phyloP scores from a whole-genome alignment of 2,797 vertebrate genomes.

The Myotis vivesi region DNA sequence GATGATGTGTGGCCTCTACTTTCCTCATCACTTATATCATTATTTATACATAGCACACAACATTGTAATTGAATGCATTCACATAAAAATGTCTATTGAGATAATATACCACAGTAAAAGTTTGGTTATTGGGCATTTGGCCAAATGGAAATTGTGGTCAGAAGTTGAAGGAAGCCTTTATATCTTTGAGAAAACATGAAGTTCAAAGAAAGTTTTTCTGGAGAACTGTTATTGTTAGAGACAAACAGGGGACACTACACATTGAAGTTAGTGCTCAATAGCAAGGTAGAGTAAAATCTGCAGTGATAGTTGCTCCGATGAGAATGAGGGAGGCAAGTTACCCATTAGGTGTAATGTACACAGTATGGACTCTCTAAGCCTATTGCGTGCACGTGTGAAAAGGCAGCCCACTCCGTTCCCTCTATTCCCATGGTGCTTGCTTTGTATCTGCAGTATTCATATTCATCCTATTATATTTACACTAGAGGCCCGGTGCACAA shows the following conservation, averaged over 20 bases:
- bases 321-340: neutral
- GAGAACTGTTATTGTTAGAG: neutral
- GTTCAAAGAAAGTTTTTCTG: neutral
- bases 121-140: neutral
- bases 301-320: neutral
- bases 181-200: conserved; percentile 34
- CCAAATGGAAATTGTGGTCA: conserved; percentile 31
- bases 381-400: neutral
- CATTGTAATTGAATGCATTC: conserved; percentile 8
- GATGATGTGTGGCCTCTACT: neutral
- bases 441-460: neutral
- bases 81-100: conserved; percentile 13
- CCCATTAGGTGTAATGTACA: neutral
- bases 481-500: too few relatives aligned
- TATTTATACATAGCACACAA: neutral
- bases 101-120: conserved; percentile 19
- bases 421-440: neutral
- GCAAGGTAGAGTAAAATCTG: neutral
- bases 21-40: conserved; percentile 13
- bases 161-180: conserved; percentile 32
- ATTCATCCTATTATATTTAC: neutral
- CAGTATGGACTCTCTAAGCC: neutral
- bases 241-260: neutral
- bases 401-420: neutral
- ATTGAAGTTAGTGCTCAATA: neutral